Evolutionary conservation across 2,797 vertebrate genomes (phyloP).

Genomic region (Taenioides sp.): DNA sequence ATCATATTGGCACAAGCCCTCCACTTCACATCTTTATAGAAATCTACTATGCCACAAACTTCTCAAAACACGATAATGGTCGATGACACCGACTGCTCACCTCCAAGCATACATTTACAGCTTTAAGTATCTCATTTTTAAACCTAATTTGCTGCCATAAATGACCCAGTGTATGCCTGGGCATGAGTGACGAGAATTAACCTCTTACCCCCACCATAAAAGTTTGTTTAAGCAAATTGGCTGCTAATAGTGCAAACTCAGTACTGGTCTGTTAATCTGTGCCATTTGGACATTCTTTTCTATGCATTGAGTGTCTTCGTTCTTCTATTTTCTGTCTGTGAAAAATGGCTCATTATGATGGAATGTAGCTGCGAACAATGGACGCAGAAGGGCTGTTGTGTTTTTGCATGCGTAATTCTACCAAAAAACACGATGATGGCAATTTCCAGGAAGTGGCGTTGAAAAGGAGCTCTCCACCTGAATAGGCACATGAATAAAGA

Average conservation of each 20-base stretch:
- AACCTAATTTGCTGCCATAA: slow-evolving; percentile 43
- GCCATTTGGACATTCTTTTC: slow-evolving; percentile 12
- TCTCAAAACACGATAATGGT: slow-evolving; percentile 17
- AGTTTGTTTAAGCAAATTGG: slow-evolving; percentile 47
- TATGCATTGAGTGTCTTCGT: slow-evolving; percentile 18
- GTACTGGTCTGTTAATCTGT: slow-evolving; percentile 42
- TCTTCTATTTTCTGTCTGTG: slow-evolving; percentile 6
- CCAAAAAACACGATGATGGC: slow-evolving; percentile 50
- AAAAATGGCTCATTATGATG: slow-evolving; percentile 35
- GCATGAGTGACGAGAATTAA: slow-evolving; percentile 58
- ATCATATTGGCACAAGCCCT: too few relatives aligned
- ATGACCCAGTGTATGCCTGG: slow-evolving; percentile 34
- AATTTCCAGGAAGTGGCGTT: slow-evolving; percentile 53
- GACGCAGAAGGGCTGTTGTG: slow-evolving; percentile 37
- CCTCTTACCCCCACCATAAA: slow-evolving; percentile 47
- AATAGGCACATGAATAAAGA: slow-evolving; percentile 61
- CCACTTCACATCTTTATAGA: background rate
- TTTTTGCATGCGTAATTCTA: slow-evolving; percentile 57
- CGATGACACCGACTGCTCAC: slow-evolving; percentile 37
- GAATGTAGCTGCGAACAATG: slow-evolving; percentile 27
- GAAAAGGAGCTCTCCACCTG: slow-evolving; percentile 50
- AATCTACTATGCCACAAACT: background rate
- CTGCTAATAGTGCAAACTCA: slow-evolving; percentile 48
- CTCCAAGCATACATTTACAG: slow-evolving; percentile 48
- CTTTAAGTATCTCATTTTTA: slow-evolving; percentile 43